These are phyloP conservation scores for Caenorhabditis angaria DNA, from an alignment of 2,888 invertebrate species.

Conservation along the genomic window DNA sequence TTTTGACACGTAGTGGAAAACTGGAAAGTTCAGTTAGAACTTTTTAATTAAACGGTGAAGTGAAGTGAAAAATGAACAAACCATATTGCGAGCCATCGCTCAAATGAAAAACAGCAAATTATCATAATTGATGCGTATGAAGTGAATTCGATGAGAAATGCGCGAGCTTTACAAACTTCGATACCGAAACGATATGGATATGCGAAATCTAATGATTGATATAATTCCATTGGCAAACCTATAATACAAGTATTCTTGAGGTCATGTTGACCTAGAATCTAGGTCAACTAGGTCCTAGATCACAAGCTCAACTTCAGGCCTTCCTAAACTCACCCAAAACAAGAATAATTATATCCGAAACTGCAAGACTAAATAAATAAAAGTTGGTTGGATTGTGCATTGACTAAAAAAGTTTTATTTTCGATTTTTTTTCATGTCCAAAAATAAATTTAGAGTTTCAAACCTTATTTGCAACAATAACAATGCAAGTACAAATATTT, in stretches of 20 bases:
- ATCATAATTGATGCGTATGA: slow-evolving; percentile 68
- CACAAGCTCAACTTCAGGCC: too few species aligned
- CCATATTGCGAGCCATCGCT: slow-evolving; percentile 71
- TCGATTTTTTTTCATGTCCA: slow-evolving; percentile 7
- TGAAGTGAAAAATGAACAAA: slow-evolving; percentile 14
- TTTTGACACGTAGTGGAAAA: slow-evolving; percentile 65
- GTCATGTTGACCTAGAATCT: not conserved
- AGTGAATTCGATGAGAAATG: slow-evolving; percentile 70
- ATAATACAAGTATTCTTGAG: slow-evolving; percentile 11
- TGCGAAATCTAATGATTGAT: slow-evolving; percentile 61
- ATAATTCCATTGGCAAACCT: slow-evolving; percentile 70
- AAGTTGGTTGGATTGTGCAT: slow-evolving; percentile 72
- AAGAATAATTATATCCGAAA: slow-evolving; percentile 70
- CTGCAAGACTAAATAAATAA: slow-evolving; percentile 69
- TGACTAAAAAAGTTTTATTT: slow-evolving; percentile 22
- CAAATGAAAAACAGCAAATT: slow-evolving; percentile 71
- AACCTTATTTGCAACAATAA: slow-evolving; percentile 59
- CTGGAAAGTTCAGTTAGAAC: slow-evolving; percentile 46
- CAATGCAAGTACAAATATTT: slow-evolving; percentile 68
- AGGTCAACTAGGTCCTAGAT: too few species aligned
- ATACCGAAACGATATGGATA: slow-evolving; percentile 68
- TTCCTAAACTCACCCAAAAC: slow-evolving; percentile 66
- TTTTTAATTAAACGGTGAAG: not conserved
- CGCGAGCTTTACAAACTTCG: slow-evolving; percentile 64
- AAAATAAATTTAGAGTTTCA: not conserved